Evolutionary conservation across 2,888 invertebrate genomes (phyloP).

Genomic region (Lamellibrachia satsuma): DNA sequence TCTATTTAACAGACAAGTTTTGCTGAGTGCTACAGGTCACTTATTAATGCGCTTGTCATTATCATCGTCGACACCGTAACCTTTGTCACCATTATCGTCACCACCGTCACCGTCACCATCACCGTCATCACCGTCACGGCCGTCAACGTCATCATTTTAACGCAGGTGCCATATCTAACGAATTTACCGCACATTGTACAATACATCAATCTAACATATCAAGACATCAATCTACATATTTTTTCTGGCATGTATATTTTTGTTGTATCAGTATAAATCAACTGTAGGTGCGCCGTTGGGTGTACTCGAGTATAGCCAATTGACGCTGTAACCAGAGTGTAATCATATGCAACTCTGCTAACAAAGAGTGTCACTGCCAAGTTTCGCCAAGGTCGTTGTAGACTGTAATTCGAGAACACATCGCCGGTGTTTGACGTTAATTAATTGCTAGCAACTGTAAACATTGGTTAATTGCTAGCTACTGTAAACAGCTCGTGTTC

Average conservation of each 20-base stretch:
- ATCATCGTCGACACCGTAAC: no score
- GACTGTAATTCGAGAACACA: not conserved
- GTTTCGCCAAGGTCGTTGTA: not conserved
- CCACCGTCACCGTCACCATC: no score
- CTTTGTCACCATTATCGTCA: no score
- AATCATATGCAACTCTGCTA: not conserved
- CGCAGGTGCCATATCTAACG: not conserved
- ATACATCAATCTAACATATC: not conserved
- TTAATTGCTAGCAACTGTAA: not conserved
- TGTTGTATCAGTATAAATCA: no score
- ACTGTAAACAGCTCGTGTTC: not conserved
- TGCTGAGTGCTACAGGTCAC: no score
- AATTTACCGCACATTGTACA: not conserved
- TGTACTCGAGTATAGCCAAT: no score
- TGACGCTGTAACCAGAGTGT: not conserved
- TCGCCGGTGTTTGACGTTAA: not conserved
- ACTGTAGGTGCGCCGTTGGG: no score
- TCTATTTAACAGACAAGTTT: no score
- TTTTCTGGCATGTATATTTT: no score
- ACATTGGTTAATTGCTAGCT: not conserved
- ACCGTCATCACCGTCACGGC: not conserved
- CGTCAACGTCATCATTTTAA: not conserved
- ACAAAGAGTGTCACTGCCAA: not conserved
- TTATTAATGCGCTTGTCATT: no score
- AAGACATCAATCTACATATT: no score